Evolutionary conservation across 1,140 invertebrate genomes (phyloP), one percentile per base, ranked within the genome.

Genomic region (Helicoverpa armigera): DNA sequence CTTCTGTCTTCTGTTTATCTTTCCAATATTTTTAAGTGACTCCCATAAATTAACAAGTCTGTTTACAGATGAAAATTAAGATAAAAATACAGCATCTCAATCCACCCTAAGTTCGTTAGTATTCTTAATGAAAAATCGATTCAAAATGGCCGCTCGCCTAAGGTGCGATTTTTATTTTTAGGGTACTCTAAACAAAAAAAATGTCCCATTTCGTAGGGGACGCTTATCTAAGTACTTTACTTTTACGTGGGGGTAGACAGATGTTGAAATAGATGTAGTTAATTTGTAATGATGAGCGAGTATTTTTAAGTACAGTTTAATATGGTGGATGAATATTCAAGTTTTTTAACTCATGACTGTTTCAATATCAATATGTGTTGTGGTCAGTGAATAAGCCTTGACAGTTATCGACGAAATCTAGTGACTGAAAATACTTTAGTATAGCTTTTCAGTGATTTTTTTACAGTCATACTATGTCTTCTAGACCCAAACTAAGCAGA

Each of bases 81-180:
- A 77, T 67, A 77, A 77, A 76, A 77, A 77, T 61, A 63, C 73
- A 65, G 29, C 60, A 77, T 77, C 61, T 77, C 80, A 70, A 75
- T 67, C 53, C 73, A 77, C 78, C 78, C 67, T 79, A 72, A 79
- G 67, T 72, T 79, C 67, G 56, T 79, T 79, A 79, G 67, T 79
- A 65, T 72, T 60, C 69, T 79, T 79, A 79, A 79, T 79, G 78
- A 79, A 79, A 79, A 79, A 79, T 79, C 78, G 67, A 79, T 79
- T 12, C 35, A 77, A 77, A 67, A 77, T 77, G 75, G 75, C 67
- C 54, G 53, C 48, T 31, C 43, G 67, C 69, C 67, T 72, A 48
- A 79, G 69, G 67, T 79, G 78, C 48, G 67, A 79, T 79, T 48
- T 23, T 53, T 77, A 51, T 58, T 51, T 75, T 79, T 72, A 79